Base-by-base conservation (phyloP, 2,888 invertebrate species). In the Eristalis intricaria region DNA sequence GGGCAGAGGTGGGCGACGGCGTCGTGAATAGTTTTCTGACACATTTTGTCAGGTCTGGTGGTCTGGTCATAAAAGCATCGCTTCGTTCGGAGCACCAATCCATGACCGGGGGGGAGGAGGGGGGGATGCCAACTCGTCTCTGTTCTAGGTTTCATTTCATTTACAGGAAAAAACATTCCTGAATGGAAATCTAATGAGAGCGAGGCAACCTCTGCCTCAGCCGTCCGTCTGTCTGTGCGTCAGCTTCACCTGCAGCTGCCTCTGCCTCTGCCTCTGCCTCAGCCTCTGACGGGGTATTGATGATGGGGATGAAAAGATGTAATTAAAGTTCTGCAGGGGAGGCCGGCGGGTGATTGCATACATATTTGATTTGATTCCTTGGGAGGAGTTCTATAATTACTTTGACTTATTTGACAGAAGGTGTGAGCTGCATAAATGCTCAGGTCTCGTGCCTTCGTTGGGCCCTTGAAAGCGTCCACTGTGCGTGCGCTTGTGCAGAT, bases 121-220 rank as follows among this genome's bases (percentile, higher is more conserved):
- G 56, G 29, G 19, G 11, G 4, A 50, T 19, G 43, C 50, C 19
- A 8, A 8, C 50, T 38, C 1, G 43, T n/a, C 10, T 73, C 65
- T 65, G 65, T 35, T 73, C 13, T 66, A 60, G 68, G 68, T 63
- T 69, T 64, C 64, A 29, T 63, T 66, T 35, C 43, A 22, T 15
- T 65, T 26, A 23, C 19, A 64, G 69, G 61, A 38, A 32, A 76
- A 79, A 76, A 56, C 61, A 63, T 71, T 80, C 75, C 63, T 71
- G 84, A 84, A 81, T 85, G 76, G 73, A 77, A 73, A 85, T 85
- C 81, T 85, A 85, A 81, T 85, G 81, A 81, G 74, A 75, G 68
- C 70, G 70, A 43, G 4, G 61, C 61, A 23, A 26, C 29, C 23
- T 43, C 4, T 43, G 43, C 43, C 43, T 43, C 43, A 4, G 43